Percentiles rank a stretch among this genome's conserved stretches.
These are phyloP conservation scores for Lottia gigantea DNA, from an alignment of 2,888 invertebrate species.

Conservation along the genomic window DNA sequence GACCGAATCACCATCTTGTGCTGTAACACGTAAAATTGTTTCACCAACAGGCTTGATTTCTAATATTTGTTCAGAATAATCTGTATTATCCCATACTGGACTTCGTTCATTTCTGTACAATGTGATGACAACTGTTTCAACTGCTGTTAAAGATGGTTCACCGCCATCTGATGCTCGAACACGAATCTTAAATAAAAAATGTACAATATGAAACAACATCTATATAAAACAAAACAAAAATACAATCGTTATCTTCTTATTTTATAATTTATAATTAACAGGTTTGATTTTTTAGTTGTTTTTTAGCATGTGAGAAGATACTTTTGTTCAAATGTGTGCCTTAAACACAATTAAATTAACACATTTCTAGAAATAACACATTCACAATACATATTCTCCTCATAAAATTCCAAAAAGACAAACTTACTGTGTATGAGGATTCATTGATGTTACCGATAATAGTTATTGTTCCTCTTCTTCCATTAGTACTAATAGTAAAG, in stretches of 20 bases:
- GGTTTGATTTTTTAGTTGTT: no score
- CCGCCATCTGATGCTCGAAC: slow-evolving; percentile 55
- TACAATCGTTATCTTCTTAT: no score
- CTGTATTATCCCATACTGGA: slow-evolving; percentile 43
- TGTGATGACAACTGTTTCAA: background rate
- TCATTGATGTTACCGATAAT: slow-evolving; percentile 33
- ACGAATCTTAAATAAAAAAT: slow-evolving; percentile 44
- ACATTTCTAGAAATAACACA: no score
- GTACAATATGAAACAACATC: background rate
- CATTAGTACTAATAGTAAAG: slow-evolving; percentile 47
- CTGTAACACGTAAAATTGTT: slow-evolving; percentile 41
- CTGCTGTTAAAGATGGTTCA: slow-evolving; percentile 26
- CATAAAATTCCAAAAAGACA: no score
- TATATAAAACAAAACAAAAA: no score
- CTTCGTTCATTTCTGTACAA: slow-evolving; percentile 20
- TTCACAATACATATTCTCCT: no score
- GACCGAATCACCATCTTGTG: slow-evolving; percentile 46
- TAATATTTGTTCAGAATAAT: slow-evolving; percentile 47
- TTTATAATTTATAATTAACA: no score
- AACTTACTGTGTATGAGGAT: slow-evolving; percentile 38
- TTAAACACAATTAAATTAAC: no score
- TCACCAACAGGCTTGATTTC: slow-evolving; percentile 51
- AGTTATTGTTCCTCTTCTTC: slow-evolving; percentile 37
- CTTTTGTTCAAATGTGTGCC: no score
- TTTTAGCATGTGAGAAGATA: no score